Evolutionary conservation across 2,113 vertebrate genomes (phyloP), one percentile per base, ranked within the genome.

Genomic region (Aphyosemion australe): DNA sequence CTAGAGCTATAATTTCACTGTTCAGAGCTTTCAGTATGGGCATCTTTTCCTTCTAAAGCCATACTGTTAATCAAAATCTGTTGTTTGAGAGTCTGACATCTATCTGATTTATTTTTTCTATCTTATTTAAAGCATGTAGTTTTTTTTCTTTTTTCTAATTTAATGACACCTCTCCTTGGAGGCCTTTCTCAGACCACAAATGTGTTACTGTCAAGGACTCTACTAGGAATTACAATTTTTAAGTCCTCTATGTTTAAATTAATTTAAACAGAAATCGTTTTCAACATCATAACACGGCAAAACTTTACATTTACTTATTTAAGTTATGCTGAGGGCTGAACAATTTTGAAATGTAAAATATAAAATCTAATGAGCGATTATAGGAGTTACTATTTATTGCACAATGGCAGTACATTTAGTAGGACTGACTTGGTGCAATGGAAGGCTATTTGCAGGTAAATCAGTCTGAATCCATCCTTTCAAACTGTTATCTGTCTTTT

Each of bases 401-500:
- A 37, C 9, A 37, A 10, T 37, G 32, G 16, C 26, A 37, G 37
- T 50, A 43, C 18, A 59, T 42, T 55, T 6, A 10, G 48, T 61
- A 16, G 51, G 43, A 19, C 61, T 72, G 39, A 32, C n/a, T 45
- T 37, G 60, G 78, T 72, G 61, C 52, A 79, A 62, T 78, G 66
- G 71, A 53, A 73, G 61, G 34, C 7, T 37, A 37, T 37, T 37
- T 91, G 83, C 90, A 91, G 90, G 91, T 92, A 90, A 92, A 90
- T 68, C 74, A 77, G 73, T 90, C 76, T 87, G 88, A 89, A 88
- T 89, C 75, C 80, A 89, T 88, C 78, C 83, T 92, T 91, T 90
- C 86, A 90, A 89, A 90, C 78, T 84, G 87, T 88, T 90, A 92
- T 93, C 91, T 91, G 87, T 91, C 87, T 77, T 91, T 93, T 91